Base-by-base conservation (phyloP, 2,113 vertebrate genomes). In the Heloderma charlesbogerti region DNA sequence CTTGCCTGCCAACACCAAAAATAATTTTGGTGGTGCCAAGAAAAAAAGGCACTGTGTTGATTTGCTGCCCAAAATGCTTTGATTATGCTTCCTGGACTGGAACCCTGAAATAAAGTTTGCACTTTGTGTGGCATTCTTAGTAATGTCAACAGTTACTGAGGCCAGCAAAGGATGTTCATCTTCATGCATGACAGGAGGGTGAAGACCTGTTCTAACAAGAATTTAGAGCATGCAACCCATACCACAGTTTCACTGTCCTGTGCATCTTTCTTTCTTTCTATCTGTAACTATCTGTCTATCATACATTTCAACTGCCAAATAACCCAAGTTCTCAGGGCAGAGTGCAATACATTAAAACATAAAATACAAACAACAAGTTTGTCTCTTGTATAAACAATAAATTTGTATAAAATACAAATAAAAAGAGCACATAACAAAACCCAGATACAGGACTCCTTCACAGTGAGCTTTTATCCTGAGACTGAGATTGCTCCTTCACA, bases 1-100 rank as follows among this genome's bases (percentile, higher is more conserved):
- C 67, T 86, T 72, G 63, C 84, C 29, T 71, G 84, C 84, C 81
- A 84, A 66, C 57, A 74, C 45, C 31, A 74, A 67, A 86, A 54
- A 54, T 74, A 72, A n/a, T 74, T 54, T 86, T 74, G 84, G 45
- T 74, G 20, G 45, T 54, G 18, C 69, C 12, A 40, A 54, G 84
- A 86, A 67, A 77, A 40, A 78, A 69, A 69, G 31, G 31, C 34
- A 57, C 48, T 27, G 27, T 51, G 22, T 40, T 57, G 71, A 75
- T 57, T 37, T 29, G 7, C 15, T 54, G 67, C 16, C 29, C 71
- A 15, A 51, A 71, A 43, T 48, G 37, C 31, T 87, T 74, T 45
- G 54, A 57, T 37, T 74, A 72, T 25, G 60, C 3, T 74, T 48
- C 34, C 48, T 87, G 34, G 34, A 87, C 4, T 37, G 43, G 63